Evolutionary conservation across 2,113 vertebrate species (phyloP).

Genomic region (Mesitornis unicolor): DNA sequence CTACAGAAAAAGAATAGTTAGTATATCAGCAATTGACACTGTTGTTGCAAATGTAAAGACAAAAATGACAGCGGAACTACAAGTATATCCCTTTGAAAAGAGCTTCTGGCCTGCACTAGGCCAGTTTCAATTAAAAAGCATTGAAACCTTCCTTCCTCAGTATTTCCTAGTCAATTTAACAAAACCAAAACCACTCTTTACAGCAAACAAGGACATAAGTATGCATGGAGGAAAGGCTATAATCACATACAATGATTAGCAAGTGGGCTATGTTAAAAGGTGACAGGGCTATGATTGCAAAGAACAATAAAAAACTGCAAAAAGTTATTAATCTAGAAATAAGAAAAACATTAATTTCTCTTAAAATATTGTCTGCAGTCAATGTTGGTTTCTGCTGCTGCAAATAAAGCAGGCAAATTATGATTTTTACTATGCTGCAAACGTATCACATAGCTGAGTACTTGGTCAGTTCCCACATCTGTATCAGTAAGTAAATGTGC

Average conservation of each 20-base stretch:
- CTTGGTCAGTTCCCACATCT: background rate
- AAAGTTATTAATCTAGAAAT: background rate
- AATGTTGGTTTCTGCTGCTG: background rate
- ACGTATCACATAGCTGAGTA: background rate
- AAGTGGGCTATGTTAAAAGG: background rate
- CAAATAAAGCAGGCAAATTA: background rate
- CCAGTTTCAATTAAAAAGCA: background rate
- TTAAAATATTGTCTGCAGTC: background rate
- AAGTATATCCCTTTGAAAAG: background rate
- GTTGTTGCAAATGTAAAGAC: background rate
- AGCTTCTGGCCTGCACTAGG: background rate
- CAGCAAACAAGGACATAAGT: background rate
- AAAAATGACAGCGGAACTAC: background rate
- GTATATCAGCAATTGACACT: background rate
- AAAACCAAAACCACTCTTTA: background rate
- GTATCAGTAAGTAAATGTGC: background rate
- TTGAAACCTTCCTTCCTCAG: background rate
- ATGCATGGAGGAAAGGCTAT: background rate
- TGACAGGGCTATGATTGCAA: background rate
- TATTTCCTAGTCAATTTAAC: background rate
- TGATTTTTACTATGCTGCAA: background rate
- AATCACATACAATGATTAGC: background rate
- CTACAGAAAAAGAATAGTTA: background rate
- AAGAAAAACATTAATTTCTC: background rate
- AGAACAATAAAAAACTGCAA: background rate